Percentiles rank a stretch among this genome's conserved stretches.
These are phyloP conservation scores for Mastomys coucha DNA, from an alignment of 2,113 vertebrate genomes.

Conservation along the genomic window DNA sequence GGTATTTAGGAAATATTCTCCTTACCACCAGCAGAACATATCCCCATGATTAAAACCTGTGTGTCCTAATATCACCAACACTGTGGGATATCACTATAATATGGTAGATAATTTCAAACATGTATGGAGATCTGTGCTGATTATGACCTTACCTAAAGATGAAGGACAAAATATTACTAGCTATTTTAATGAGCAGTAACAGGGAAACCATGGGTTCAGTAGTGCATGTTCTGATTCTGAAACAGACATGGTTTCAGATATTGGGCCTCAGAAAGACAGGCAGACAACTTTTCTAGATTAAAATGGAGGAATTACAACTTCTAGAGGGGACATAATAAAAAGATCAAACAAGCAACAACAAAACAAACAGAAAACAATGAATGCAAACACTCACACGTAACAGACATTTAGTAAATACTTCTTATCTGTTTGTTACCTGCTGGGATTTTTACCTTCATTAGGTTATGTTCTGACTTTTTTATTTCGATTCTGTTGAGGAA, in stretches of 20 bases:
- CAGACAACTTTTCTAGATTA: background rate
- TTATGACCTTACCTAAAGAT: background rate
- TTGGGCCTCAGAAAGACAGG: background rate
- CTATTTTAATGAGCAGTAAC: background rate
- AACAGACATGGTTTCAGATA: background rate
- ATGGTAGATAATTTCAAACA: constrained; percentile 33
- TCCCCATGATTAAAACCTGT: background rate
- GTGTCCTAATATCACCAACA: background rate
- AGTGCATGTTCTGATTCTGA: background rate
- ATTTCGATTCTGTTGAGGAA: background rate
- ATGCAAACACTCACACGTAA: background rate
- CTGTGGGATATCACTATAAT: background rate
- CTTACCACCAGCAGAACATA: background rate
- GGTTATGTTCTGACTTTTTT: background rate
- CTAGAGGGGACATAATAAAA: background rate
- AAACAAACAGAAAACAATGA: background rate
- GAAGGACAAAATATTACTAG: background rate
- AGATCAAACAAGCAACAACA: background rate
- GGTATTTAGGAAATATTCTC: background rate
- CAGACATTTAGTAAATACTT: background rate
- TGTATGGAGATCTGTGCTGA: background rate
- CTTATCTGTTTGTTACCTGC: background rate
- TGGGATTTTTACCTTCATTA: background rate
- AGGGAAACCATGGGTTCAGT: background rate
- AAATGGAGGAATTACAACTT: background rate